These are phyloP conservation scores for Sterrhoptilus dennistouni DNA, from an alignment of 2,113 vertebrate genomes.

Conservation along the genomic window DNA sequence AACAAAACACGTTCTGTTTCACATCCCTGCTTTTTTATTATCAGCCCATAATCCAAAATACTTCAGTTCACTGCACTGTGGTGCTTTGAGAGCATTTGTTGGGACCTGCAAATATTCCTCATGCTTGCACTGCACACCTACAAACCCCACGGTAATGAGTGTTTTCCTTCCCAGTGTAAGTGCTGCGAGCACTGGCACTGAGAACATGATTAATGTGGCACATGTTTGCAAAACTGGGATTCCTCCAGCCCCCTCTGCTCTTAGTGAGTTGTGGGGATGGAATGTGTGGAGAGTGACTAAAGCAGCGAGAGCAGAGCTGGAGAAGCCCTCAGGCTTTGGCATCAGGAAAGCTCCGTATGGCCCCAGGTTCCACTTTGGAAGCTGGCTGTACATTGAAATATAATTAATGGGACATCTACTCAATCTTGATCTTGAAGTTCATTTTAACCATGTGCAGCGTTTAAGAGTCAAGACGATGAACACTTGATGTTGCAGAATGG, in stretches of 20 bases:
- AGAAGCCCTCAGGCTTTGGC: conserved; percentile 40
- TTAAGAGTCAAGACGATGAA: not conserved
- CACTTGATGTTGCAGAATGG: not conserved
- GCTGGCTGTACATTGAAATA: not conserved
- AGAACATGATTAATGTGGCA: not conserved
- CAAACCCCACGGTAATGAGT: not conserved
- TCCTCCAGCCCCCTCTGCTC: not conserved
- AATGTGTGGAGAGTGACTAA: not conserved
- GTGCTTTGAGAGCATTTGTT: not conserved
- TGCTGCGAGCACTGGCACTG: fast-evolving
- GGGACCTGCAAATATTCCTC: not conserved
- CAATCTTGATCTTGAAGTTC: not conserved
- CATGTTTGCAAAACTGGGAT: not conserved
- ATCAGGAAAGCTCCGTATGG: not conserved
- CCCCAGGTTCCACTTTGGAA: not conserved
- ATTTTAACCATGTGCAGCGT: not conserved
- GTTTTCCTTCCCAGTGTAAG: not conserved
- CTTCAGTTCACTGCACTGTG: not conserved
- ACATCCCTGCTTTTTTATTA: not conserved
- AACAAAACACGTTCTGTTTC: not conserved
- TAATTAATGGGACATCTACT: not conserved
- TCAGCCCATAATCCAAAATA: not conserved
- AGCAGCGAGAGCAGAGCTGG: not conserved
- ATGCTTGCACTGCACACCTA: not conserved
- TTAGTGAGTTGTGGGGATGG: not conserved